Percentiles rank a stretch among this genome's conserved stretches.
These are phyloP conservation scores for Rhinichthys klamathensis DNA, from an alignment of 2,113 vertebrate species.

Conservation along the genomic window DNA sequence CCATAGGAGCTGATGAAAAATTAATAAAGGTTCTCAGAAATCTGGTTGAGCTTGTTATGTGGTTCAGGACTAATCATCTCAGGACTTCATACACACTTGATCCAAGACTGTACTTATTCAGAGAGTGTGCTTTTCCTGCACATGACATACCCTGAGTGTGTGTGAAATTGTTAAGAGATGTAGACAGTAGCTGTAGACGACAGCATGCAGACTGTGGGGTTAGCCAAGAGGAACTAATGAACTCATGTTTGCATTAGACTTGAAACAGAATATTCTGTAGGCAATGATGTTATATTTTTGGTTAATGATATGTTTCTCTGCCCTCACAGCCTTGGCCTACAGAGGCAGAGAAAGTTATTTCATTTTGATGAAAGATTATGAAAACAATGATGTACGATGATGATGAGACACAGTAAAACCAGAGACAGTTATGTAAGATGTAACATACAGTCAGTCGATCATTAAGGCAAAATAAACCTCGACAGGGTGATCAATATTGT, in stretches of 20 bases:
- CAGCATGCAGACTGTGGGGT: neutral
- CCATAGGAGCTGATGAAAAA: neutral
- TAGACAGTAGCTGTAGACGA: neutral
- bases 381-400: neutral
- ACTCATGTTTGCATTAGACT: neutral
- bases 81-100: conserved; percentile 14
- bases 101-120: conserved; percentile 10
- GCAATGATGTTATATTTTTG: conserved; percentile 6
- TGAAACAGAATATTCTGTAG: conserved; percentile 20
- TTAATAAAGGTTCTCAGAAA: neutral
- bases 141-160: conserved; percentile 16
- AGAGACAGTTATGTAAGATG: neutral
- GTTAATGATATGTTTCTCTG: neutral
- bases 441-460: neutral
- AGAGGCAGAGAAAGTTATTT: neutral
- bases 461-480: neutral
- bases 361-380: neutral
- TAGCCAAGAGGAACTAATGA: neutral
- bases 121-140: conserved; percentile 6
- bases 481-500: neutral
- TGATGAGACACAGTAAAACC: neutral
- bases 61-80: conserved; percentile 17
- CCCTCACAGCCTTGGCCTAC: neutral
- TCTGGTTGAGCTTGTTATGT: neutral
- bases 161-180: conserved; percentile 2